Conservation (phyloP, 2,888 invertebrate species). For the Tinea trinotella region DNA sequence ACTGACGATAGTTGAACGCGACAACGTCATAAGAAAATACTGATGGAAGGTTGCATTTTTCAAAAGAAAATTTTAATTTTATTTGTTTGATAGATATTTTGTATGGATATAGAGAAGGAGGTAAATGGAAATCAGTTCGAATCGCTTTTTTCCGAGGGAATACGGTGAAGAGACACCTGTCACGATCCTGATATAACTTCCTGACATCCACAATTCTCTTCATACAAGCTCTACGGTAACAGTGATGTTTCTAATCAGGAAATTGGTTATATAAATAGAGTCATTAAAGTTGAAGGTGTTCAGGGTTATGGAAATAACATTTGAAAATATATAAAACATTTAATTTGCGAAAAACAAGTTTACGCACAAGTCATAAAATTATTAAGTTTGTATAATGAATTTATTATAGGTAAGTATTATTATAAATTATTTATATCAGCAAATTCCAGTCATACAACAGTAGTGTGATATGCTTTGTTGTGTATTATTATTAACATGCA, state of each 20-base stretch:
- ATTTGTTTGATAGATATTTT: too few species aligned
- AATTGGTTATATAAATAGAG: neutral
- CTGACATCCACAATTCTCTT: too few species aligned
- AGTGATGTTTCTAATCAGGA: neutral
- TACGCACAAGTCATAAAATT: conserved; percentile 2
- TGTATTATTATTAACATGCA: neutral
- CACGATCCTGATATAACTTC: too few species aligned
- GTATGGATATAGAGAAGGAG: too few species aligned
- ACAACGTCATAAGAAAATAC: too few species aligned
- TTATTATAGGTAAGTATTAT: conserved; percentile 5
- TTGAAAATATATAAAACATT: neutral
- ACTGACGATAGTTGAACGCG: too few species aligned
- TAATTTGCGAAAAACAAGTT: neutral
- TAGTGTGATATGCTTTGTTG: conserved; percentile 10
- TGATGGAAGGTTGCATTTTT: too few species aligned
- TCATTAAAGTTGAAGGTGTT: neutral
- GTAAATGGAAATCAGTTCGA: too few species aligned
- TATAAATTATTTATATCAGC: conserved; percentile 4
- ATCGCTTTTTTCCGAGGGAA: too few species aligned
- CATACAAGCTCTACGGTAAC: neutral
- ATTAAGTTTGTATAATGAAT: neutral
- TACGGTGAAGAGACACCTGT: too few species aligned
- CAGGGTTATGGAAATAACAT: neutral
- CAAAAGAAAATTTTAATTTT: too few species aligned
- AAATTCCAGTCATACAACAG: conserved; percentile 10